A percentile compares a stretch with the other conserved stretches of the same genome.
These are phyloP conservation scores for Elephas maximus DNA, from an alignment of 2,113 vertebrate genomes.

Conservation along the genomic window DNA sequence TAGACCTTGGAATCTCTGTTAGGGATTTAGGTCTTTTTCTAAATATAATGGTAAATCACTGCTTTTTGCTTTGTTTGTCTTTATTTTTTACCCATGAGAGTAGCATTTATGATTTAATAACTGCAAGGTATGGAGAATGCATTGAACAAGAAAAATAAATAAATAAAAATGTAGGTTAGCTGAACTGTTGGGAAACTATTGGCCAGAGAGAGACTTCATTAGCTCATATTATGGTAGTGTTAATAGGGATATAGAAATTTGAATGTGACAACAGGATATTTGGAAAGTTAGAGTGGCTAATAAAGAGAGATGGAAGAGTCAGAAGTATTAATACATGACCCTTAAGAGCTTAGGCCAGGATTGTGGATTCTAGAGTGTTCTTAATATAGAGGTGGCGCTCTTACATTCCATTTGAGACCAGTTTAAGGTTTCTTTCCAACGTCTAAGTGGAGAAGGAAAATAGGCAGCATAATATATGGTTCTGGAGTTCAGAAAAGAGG, in stretches of 20 bases:
- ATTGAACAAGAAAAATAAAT: background rate
- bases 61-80: background rate
- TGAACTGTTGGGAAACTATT: background rate
- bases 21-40: background rate
- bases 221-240: background rate
- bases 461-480: background rate
- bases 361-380: accelerated
- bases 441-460: background rate
- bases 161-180: background rate
- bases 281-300: background rate
- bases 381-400: background rate
- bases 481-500: background rate
- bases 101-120: background rate
- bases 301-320: no score
- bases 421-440: background rate
- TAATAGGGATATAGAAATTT: background rate
- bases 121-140: background rate
- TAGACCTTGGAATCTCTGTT: background rate
- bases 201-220: background rate
- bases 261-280: background rate
- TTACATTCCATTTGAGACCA: background rate
- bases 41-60: background rate
- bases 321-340: background rate
- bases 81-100: background rate
- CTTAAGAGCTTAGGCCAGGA: background rate